phyloP scores from a whole-genome alignment of 2,888 invertebrate species.

The Sarcophaga rosellei region DNA sequence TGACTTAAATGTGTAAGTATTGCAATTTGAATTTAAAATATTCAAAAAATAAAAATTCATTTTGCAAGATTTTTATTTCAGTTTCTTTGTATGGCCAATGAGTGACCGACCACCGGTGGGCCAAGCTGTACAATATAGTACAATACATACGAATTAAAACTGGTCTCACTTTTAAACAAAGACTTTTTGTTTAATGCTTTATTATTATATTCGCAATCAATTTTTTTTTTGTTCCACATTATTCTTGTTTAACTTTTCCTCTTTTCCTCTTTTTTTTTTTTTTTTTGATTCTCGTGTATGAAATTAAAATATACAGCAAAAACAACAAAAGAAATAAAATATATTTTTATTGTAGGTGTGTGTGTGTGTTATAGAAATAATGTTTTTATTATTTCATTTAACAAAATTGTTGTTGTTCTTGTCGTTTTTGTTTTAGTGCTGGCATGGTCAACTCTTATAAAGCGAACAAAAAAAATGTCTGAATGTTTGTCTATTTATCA shows the following conservation, averaged over 20 bases:
- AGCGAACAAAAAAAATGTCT: not conserved
- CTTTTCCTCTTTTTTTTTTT: not conserved
- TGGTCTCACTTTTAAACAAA: conserved; percentile 63
- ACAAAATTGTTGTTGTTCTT: not conserved
- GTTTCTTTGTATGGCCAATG: conserved; percentile 37
- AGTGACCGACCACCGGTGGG: too few relatives aligned
- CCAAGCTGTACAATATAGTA: conserved; percentile 39
- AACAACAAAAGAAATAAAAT: not conserved
- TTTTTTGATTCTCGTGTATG: conserved; percentile 1
- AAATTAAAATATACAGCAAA: not conserved
- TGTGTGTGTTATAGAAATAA: not conserved
- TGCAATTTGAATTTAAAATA: conserved; percentile 4
- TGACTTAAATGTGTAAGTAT: not conserved
- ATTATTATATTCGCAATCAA: not conserved
- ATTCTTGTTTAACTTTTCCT: not conserved
- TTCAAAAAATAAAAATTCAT: conserved; percentile 3
- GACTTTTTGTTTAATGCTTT: conserved; percentile 10
- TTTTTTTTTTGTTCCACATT: not conserved
- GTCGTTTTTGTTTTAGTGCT: conserved; percentile 1
- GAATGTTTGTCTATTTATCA: not conserved
- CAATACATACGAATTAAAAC: conserved; percentile 16
- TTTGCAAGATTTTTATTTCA: conserved; percentile 45
- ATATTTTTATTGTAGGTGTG: not conserved
- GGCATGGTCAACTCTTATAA: conserved; percentile 23
- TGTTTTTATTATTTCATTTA: not conserved